Conservation (phyloP, 2,113 vertebrate genomes). For the Camelus dromedarius region DNA sequence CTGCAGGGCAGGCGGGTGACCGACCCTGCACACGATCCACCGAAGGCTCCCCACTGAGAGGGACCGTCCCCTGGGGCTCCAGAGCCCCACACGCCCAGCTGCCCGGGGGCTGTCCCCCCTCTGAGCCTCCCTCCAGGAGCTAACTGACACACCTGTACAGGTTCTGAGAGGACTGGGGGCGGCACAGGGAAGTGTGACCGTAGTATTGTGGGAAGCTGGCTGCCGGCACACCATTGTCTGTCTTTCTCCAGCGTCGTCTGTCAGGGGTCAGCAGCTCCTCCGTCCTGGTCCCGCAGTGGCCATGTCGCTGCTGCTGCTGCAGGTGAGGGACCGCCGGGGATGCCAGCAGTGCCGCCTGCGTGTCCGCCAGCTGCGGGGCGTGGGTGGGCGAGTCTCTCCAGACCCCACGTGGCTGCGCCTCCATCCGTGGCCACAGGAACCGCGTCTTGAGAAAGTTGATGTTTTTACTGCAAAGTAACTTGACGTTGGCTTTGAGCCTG, state of each 20-base stretch:
- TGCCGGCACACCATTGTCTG: too few species aligned
- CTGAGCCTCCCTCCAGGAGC: not conserved
- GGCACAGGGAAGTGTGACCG: not conserved
- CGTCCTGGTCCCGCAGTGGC: not conserved
- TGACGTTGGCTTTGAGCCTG: too few species aligned
- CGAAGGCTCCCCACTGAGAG: not conserved
- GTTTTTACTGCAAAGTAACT: not conserved
- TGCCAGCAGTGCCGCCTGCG: not conserved
- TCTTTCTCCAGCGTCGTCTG: not conserved
- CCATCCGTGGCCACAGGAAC: not conserved
- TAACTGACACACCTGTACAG: too few species aligned
- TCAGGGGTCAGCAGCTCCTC: not conserved
- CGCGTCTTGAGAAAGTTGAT: not conserved
- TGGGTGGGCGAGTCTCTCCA: too few species aligned
- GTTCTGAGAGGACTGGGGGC: not conserved
- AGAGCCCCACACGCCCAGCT: too few species aligned
- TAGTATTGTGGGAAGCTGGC: too few species aligned
- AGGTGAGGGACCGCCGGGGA: too few species aligned
- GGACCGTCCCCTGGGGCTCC: not conserved
- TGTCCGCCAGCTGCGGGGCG: not conserved
- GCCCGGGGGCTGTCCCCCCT: too few species aligned
- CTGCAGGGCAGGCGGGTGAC: too few species aligned
- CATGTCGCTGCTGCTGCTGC: not conserved
- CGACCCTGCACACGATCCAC: accelerated
- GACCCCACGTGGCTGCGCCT: too few species aligned